Base-by-base conservation (phyloP, 2,888 invertebrate species). In the Griposia aprilina region DNA sequence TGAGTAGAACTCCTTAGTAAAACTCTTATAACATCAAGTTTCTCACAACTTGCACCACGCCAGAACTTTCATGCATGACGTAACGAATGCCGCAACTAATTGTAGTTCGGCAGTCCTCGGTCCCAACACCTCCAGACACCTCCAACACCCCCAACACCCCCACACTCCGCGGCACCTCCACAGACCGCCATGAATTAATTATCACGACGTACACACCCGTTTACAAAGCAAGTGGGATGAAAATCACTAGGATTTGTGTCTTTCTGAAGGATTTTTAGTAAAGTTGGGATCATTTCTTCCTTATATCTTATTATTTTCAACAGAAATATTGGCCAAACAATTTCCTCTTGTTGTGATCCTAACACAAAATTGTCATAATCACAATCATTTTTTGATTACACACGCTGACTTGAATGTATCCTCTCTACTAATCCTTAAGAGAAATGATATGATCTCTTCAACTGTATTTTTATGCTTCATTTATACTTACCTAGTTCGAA, bases 171-270 rank as follows among this genome's bases (percentile, higher is more conserved):
- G 52, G 13, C 48, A 70, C 36, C 74, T 63, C 78, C 79, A 74
- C 77, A 78, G 85, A 88, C 86, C 84, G 80, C 84, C 77, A 86
- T 91, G 90, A 91, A 90, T 91, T 91, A 89, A 91, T 90, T 89
- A 91, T 88, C 87, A 87, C 83, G 80, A 87, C 86, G 85, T 82
- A 74, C 87, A 85, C 88, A 83, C 81, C 84, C 85, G 82, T 75
- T 87, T 82, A 83, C 81, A 76, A 81, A 70, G 73, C 80, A 70
- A 81, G 80, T 72, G 76, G 77, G 68, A 74, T 74, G 74, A 78
- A 85, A 85, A 80, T 76, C 85, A 76, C 73, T 8, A 55, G 75
- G 48, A 72, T 83, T 78, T 79, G 66, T 73, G 50, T 59, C 59
- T 41, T 71, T 50, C 15, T 55, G 65, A 15, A 55, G 52, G 57